Evolutionary conservation across 2,797 vertebrate genomes (phyloP).

Genomic region (Anisognathus igniventris): DNA sequence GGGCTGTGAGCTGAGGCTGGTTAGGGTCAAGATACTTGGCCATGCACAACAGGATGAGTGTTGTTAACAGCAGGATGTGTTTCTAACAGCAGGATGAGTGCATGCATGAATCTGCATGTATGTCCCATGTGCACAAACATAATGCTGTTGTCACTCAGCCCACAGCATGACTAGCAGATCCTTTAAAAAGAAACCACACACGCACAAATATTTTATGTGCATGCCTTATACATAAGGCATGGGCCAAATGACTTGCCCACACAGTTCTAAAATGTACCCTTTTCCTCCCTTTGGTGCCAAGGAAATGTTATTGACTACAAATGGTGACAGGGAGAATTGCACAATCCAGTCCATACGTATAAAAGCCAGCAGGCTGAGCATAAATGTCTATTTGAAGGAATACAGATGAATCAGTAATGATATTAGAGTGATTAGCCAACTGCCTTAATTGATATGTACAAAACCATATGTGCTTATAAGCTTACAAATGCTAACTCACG

Average conservation of each 20-base stretch:
- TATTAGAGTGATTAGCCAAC: slow-evolving; percentile 60
- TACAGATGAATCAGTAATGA: slow-evolving; percentile 61
- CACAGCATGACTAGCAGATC: slow-evolving; percentile 38
- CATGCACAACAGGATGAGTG: not conserved
- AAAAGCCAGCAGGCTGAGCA: slow-evolving; percentile 21
- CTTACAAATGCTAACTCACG: slow-evolving; percentile 63
- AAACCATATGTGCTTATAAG: slow-evolving; percentile 63
- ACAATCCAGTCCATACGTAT: slow-evolving; percentile 18
- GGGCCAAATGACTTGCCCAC: slow-evolving; percentile 54
- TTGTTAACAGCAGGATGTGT: not conserved
- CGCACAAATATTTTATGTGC: slow-evolving; percentile 57
- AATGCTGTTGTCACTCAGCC: slow-evolving; percentile 14
- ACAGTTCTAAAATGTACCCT: slow-evolving; percentile 54
- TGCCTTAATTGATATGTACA: slow-evolving; percentile 62
- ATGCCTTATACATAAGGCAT: slow-evolving; percentile 49
- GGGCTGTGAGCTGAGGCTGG: not conserved
- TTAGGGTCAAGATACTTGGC: not conserved
- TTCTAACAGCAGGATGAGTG: not conserved
- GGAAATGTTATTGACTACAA: slow-evolving; percentile 45
- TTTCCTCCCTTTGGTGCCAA: slow-evolving; percentile 44
- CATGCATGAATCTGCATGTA: slow-evolving; percentile 3
- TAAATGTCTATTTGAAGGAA: slow-evolving; percentile 60
- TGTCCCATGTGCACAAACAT: slow-evolving; percentile 37
- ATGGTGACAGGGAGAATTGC: slow-evolving; percentile 25
- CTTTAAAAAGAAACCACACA: slow-evolving; percentile 60